A percentile compares a stretch with the other conserved stretches of the same genome.
phyloP scores from a whole-genome alignment of 92 coral and sea anemone genomes.

The Ricordea florida region DNA sequence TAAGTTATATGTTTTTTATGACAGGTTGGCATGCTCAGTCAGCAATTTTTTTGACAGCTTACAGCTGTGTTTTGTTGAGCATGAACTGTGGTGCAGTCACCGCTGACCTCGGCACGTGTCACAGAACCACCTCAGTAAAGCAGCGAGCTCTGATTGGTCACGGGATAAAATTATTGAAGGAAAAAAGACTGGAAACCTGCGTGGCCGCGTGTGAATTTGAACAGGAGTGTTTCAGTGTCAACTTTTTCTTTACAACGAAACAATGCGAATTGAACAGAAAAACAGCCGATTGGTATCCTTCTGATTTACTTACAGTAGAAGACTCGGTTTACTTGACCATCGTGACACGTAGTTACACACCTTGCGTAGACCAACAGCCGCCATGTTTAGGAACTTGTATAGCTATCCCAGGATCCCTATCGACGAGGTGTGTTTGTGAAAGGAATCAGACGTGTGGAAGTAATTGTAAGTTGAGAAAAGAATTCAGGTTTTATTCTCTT shows the following conservation, averaged over 20 bases:
- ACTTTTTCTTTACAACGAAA: slow-evolving; percentile 32
- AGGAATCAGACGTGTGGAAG: not conserved
- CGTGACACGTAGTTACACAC: slow-evolving; percentile 52
- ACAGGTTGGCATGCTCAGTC: not conserved
- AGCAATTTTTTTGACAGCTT: not conserved
- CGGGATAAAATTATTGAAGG: slow-evolving; percentile 23
- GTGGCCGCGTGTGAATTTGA: slow-evolving; percentile 55
- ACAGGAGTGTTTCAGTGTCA: slow-evolving; percentile 62
- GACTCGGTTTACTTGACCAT: slow-evolving; percentile 60
- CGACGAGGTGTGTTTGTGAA: slow-evolving; percentile 45
- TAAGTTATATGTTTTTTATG: not conserved
- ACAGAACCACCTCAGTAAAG: slow-evolving; percentile 22
- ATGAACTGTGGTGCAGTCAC: not conserved
- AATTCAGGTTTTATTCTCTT: too few species aligned
- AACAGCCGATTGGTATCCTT: slow-evolving; percentile 39
- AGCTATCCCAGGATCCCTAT: slow-evolving; percentile 43
- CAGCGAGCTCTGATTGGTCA: slow-evolving; percentile 60
- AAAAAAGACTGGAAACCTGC: slow-evolving; percentile 54
- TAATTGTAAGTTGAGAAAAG: not conserved
- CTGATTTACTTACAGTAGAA: slow-evolving; percentile 35
- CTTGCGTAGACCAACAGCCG: slow-evolving; percentile 45
- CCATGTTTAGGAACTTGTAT: slow-evolving; percentile 61
- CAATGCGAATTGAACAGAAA: slow-evolving; percentile 72
- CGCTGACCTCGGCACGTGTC: slow-evolving; percentile 47
- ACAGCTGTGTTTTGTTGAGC: not conserved